phyloP scores from a whole-genome alignment of 2,888 invertebrate genomes.

The Pollenia griseotomentosa region DNA sequence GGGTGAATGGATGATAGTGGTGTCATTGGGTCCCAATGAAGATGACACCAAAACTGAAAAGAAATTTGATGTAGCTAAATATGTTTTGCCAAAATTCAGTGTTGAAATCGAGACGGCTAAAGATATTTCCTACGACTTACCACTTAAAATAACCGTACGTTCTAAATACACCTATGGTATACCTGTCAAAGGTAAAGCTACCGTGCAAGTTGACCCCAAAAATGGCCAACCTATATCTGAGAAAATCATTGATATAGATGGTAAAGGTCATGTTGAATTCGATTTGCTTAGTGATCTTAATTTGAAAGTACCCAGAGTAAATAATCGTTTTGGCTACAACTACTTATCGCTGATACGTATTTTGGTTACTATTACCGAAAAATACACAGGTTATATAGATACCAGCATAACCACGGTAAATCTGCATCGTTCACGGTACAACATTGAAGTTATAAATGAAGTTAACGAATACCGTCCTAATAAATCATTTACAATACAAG shows the following conservation, averaged over 20 bases:
- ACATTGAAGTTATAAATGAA: conserved; percentile 90
- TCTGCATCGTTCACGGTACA: conserved; percentile 90
- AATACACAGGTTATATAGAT: conserved; percentile 90
- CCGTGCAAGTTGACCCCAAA: conserved; percentile 86
- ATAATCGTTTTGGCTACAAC: not conserved
- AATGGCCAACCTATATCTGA: conserved; percentile 82
- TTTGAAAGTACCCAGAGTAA: conserved; percentile 87
- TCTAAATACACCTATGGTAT: conserved; percentile 92
- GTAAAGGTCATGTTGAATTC: conserved; percentile 89
- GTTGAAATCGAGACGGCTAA: conserved; percentile 92
- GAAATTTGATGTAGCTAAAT: conserved; percentile 73
- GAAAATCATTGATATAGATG: conserved; percentile 89
- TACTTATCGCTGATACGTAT: conserved; percentile 83
- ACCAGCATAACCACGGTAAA: conserved; percentile 90
- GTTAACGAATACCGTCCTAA: conserved; percentile 95
- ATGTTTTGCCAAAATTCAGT: conserved; percentile 85
- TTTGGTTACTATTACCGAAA: conserved; percentile 95
- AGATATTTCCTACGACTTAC: conserved; percentile 92
- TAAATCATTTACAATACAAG: conserved; percentile 91
- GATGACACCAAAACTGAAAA: conserved; percentile 74
- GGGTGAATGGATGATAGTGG: conserved; percentile 94
- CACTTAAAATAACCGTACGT: conserved; percentile 85
- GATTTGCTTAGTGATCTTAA: conserved; percentile 89
- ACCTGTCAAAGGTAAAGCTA: conserved; percentile 93
- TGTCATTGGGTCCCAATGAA: conserved; percentile 80